Percentiles rank a stretch among this genome's conserved stretches.
Evolutionary conservation across 1,140 invertebrate species (phyloP).

Genomic region (Venturia canescens): DNA sequence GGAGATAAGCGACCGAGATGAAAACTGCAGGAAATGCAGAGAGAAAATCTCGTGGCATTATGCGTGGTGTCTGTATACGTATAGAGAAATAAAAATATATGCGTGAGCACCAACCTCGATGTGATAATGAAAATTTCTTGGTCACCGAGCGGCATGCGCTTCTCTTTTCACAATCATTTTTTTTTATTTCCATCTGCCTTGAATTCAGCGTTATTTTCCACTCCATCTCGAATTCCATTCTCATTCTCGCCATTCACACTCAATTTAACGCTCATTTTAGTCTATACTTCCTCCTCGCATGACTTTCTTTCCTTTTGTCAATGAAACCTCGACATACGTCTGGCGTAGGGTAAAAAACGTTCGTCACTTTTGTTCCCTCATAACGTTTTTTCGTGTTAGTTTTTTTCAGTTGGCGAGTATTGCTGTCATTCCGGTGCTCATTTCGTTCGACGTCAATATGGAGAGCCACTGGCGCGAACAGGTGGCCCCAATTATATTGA

Average conservation of each 20-base stretch:
- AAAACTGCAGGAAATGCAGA: neutral
- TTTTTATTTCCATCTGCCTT: neutral
- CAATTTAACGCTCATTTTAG: too few species aligned
- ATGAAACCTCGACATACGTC: too few species aligned
- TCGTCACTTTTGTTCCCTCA: too few species aligned
- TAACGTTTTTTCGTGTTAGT: too few species aligned
- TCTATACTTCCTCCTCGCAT: too few species aligned
- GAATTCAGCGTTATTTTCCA: neutral
- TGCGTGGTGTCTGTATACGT: neutral
- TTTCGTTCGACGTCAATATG: too few species aligned
- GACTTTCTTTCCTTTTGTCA: too few species aligned
- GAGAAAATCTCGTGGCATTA: neutral
- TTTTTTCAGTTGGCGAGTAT: neutral
- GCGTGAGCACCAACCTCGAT: neutral
- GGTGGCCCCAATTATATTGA: neutral
- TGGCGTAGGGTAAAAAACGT: too few species aligned
- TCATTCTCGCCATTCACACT: too few species aligned
- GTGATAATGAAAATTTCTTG: slow-evolving; percentile 44
- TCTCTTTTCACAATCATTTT: neutral
- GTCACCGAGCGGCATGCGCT: slow-evolving; percentile 13
- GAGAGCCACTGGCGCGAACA: neutral
- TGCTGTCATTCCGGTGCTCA: neutral
- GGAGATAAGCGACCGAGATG: neutral
- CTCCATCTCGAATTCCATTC: neutral
- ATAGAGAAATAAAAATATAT: neutral